phyloP scores from a whole-genome alignment of 2,888 invertebrate genomes.

The Phengaris alcon region DNA sequence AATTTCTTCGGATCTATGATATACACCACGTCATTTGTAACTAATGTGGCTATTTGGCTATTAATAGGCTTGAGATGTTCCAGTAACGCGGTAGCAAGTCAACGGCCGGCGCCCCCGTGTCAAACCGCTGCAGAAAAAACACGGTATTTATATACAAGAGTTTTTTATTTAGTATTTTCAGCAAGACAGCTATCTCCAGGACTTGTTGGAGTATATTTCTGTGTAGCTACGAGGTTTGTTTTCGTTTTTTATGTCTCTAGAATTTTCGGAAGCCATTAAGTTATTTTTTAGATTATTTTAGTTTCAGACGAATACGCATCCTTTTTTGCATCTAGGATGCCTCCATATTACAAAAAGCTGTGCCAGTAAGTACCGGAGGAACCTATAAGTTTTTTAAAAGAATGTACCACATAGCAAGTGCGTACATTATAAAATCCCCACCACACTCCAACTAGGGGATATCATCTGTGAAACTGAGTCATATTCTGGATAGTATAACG shows the following conservation, averaged over 20 bases:
- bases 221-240: background rate
- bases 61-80: constrained; percentile 19
- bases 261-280: background rate
- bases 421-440: background rate
- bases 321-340: too few species aligned
- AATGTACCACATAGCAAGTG: background rate
- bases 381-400: too few species aligned
- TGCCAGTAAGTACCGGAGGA: too few species aligned
- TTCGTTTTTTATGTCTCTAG: background rate
- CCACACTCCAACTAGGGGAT: constrained; percentile 2
- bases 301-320: too few species aligned
- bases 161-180: constrained; percentile 8
- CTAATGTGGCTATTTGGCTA: constrained; percentile 16
- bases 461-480: constrained; percentile 21
- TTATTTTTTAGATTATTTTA: background rate
- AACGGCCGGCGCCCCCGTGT: constrained; percentile 27
- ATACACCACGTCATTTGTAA: background rate
- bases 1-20: background rate
- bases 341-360: too few species aligned
- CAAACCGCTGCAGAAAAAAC: constrained; percentile 16
- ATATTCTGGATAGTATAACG: constrained; percentile 40
- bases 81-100: constrained; percentile 20
- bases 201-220: background rate
- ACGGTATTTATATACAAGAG: constrained; percentile 4
- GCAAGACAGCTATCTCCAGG: constrained; percentile 4